A percentile compares a stretch with the other conserved stretches of the same genome.
Conservation (phyloP, 2,888 invertebrate genomes). For the Microplitis manilae region DNA sequence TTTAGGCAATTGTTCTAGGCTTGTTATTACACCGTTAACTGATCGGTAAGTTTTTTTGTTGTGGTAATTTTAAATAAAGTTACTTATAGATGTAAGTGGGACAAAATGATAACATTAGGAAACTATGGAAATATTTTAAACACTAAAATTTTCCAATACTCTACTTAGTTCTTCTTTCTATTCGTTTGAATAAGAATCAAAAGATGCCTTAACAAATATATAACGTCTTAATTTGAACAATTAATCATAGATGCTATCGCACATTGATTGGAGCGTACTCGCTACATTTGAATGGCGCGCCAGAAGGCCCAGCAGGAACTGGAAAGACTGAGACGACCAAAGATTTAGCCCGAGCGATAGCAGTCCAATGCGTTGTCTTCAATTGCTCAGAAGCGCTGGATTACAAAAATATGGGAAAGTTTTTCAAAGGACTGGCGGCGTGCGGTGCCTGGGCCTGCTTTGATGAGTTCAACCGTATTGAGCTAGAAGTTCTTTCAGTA, state of each 20-base stretch:
- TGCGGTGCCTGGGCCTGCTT: slow-evolving; percentile 92
- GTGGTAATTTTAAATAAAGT: no score
- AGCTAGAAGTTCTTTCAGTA: slow-evolving; percentile 88
- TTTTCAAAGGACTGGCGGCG: slow-evolving; percentile 87
- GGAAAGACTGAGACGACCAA: slow-evolving; percentile 94
- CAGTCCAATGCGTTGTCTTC: slow-evolving; percentile 91
- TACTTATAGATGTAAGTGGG: background rate
- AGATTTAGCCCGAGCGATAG: slow-evolving; percentile 92
- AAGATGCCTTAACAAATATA: background rate
- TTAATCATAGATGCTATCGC: slow-evolving; percentile 77
- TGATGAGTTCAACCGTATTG: slow-evolving; percentile 90
- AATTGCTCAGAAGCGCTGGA: slow-evolving; percentile 91
- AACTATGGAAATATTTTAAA: no score
- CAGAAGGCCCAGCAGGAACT: slow-evolving; percentile 89
- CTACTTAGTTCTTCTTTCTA: no score
- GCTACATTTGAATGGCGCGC: slow-evolving; percentile 87
- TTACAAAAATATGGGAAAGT: slow-evolving; percentile 89
- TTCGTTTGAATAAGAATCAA: no score
- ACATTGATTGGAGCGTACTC: slow-evolving; percentile 88
- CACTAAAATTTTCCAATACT: no score
- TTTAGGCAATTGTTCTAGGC: slow-evolving; percentile 84
- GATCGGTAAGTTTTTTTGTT: slow-evolving; percentile 73
- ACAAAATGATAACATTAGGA: background rate
- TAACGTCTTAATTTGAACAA: background rate
- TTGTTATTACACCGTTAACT: slow-evolving; percentile 84